Evolutionary conservation across 2,888 invertebrate species (phyloP), one percentile per base, ranked within the genome.

Genomic region (Ectemnius lituratus): DNA sequence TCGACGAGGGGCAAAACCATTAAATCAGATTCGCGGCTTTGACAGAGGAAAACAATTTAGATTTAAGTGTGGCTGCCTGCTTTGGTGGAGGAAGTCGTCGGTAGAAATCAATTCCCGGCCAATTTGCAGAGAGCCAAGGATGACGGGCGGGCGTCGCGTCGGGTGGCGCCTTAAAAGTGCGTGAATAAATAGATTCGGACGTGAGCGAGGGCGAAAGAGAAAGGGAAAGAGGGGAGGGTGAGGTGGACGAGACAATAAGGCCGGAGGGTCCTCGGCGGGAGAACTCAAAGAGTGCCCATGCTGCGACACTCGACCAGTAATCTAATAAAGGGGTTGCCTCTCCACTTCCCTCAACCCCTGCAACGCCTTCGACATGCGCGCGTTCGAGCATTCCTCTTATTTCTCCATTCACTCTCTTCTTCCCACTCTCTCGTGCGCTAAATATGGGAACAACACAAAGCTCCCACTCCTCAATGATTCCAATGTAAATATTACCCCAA

Each of bases 291-390:
- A 83, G 85, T 85, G 82, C 75, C 80, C 82, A 79, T 78, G 79
- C 85, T 85, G 86, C 85, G 84, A 86, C 85, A 85, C 85, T 85
- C 86, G 85, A 85, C 82, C 84, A 83, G 85, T 90, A 90, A 90
- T 90, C 89, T 90, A 90, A 90, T 90, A 90, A 89, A 90, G 88
- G 88, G 88, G 87, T 88, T 86, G 86, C 82, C 84, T 37, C 37
- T 78, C 78, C 81, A 78, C 84, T 79, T 77, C 80, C 80, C 80
- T 75, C 77, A 57, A 18, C 73, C 73, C 72, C 49, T 66, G 67
- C 73, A 56, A 75, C 60, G 58, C 70, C 74, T 57, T 45, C 62
- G 74, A 75, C 62, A 4, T 62, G 14, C 69, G 67, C 58, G 59
- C 37, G 57, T 66, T 20, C 65, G 2, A 23, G 68, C 71, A 65